A percentile compares a stretch with the other conserved stretches of the same genome.
Conservation (phyloP, 1,140 invertebrate genomes). For the Lordiphosa mommai region DNA sequence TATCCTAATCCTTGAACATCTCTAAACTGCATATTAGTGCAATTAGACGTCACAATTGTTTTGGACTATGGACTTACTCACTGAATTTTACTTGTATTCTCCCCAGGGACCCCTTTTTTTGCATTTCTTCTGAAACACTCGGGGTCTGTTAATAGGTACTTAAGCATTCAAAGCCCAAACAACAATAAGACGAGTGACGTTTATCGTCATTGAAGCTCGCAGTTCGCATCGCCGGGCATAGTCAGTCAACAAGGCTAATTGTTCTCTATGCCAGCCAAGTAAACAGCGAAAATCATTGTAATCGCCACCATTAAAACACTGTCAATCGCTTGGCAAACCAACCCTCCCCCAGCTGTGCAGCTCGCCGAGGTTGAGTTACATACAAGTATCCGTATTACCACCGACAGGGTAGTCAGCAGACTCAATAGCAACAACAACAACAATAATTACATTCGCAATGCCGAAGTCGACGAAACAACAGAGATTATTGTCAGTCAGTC, state of each 20-base stretch:
- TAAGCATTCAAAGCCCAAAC: background rate
- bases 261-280: slow-evolving; percentile 26
- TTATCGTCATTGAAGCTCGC: slow-evolving; percentile 10
- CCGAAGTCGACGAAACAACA: slow-evolving; percentile 42
- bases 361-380: slow-evolving; percentile 1
- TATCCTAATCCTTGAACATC: too few species aligned
- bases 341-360: slow-evolving; percentile 18
- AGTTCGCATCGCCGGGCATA: background rate
- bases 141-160: slow-evolving; percentile 8
- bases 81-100: too few species aligned
- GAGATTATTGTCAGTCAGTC: slow-evolving; percentile 53
- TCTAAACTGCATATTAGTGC: too few species aligned
- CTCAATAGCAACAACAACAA: slow-evolving; percentile 16
- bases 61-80: too few species aligned
- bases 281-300: slow-evolving; percentile 43
- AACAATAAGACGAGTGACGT: slow-evolving; percentile 3
- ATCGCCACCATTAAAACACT: slow-evolving; percentile 54
- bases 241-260: slow-evolving; percentile 39
- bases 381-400: background rate
- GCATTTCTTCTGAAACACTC: background rate
- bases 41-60: too few species aligned
- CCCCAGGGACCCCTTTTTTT: too few species aligned
- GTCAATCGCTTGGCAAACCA: slow-evolving; percentile 38
- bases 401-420: background rate
- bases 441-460: slow-evolving; percentile 42